Base-by-base conservation (phyloP, 2,113 vertebrate genomes). In the Sorex araneus region DNA sequence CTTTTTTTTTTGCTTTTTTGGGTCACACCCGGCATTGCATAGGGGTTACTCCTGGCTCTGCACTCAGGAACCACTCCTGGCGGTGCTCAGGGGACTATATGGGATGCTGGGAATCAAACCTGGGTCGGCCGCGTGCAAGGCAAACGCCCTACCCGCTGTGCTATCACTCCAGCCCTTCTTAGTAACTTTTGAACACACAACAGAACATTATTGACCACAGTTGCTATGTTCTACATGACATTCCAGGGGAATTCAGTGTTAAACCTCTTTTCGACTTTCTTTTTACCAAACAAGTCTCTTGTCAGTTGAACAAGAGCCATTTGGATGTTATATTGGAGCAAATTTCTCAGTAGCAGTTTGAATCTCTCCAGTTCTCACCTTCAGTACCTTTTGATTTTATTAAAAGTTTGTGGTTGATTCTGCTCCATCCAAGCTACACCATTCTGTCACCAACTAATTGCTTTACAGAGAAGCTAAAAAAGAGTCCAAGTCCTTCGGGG, bases 301-400 rank as follows among this genome's bases (percentile, higher is more conserved):
- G 13, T 19, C 40, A 74, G n/a, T 23, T 0, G 16, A 75, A 28
- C 11, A 66, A 47, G 34, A 93, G 34, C 18, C 74, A 78, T 7
- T 0, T 76, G 25, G n/a, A 57, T 71, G 18, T 50, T 40, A 28
- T 21, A n/a, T 50, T 15, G 16, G 47, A 75, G 11, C 23, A 77
- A 36, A 76, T 94, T 92, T 83, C 92, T 86, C 82, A 67, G 1
- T 3, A 19, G 47, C 90, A 47, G 6, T 34, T 88, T 77, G 69
- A 80, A n/a, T 78, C 32, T 69, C 66, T 70, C 71, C 12, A 45
- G 19, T 67, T 74, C 63, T 70, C 32, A 18, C 36, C 3, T 69
- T 47, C 11, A 16, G 36, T 63, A 27, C 36, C 43, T 89, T 92
- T 75, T 74, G 84, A 4, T 40, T 64, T 47, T 47, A 85, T 82